Conservation (phyloP, 2,797 vertebrate genomes). For the Podargus strigoides region DNA sequence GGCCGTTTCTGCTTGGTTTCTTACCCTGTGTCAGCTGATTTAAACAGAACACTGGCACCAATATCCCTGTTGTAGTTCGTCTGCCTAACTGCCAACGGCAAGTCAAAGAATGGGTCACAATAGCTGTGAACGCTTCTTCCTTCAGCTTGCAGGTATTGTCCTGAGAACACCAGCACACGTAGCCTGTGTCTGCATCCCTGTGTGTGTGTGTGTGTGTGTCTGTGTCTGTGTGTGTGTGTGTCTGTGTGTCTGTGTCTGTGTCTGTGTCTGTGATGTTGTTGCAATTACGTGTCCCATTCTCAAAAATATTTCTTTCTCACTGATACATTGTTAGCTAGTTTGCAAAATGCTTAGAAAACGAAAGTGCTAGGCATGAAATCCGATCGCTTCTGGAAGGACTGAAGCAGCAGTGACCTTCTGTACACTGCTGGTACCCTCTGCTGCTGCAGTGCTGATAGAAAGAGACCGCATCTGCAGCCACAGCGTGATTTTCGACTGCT, state of each 20-base stretch:
- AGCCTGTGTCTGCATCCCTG: too few relatives aligned
- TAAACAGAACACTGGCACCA: neutral
- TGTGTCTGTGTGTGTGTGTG: too few relatives aligned
- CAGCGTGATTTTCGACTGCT: fast-evolving
- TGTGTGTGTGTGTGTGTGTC: too few relatives aligned
- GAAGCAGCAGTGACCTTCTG: neutral
- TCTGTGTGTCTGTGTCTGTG: too few relatives aligned
- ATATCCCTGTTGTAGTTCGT: fast-evolving
- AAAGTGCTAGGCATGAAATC: neutral
- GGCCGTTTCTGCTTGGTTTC: neutral
- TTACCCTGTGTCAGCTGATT: neutral
- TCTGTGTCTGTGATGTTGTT: too few relatives aligned
- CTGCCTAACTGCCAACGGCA: neutral
- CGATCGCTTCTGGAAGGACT: neutral
- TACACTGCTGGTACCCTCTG: neutral
- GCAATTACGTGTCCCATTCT: neutral
- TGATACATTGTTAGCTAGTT: neutral
- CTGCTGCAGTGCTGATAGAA: neutral
- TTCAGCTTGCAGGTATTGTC: neutral
- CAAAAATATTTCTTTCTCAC: neutral
- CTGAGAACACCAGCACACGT: fast-evolving
- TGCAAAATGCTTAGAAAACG: neutral
- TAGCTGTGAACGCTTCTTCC: neutral
- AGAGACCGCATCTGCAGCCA: fast-evolving
- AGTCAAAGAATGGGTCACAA: neutral